Base-by-base conservation (phyloP, 2,888 invertebrate genomes). In the Neoitamus cyanurus region DNA sequence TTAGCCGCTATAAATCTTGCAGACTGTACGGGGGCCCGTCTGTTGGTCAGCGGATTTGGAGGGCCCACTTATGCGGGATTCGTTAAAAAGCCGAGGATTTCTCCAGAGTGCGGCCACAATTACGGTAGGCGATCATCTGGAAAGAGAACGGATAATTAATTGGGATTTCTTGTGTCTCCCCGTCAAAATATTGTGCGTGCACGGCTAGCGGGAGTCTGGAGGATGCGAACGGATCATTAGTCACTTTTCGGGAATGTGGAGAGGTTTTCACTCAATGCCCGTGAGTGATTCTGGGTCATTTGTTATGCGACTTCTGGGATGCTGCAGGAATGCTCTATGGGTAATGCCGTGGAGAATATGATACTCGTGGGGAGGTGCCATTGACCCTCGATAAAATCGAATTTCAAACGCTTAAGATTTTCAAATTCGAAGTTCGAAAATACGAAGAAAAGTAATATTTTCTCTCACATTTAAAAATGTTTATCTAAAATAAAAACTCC, bases 131-230 rank as follows among this genome's bases (percentile, higher is more conserved):
- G 28, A 25, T 75, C 75, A 75, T 75, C 75, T 75, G 70, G 75
- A 75, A 75, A 34, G 20, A 37, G 37, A 75, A 37, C 37, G 42
- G 36, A 75, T 75, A 75, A 75, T 75, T 75, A 75, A 75, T 75
- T 75, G 5, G 37, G 37, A 75, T 75, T 34, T 75, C 37, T 25
- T 37, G 13, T 37, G 58, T 58, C 42, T 20, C 20, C 25, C 58
- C 58, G 58, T 58, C 58, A 15, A 58, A 58, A 58, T 58, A 58
- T 58, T 58, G 58, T 58, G 58, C 58, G 58, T 20, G 58, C 42
- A n/a, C 58, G 20, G 15, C 58, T 58, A 6, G 58, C 58, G 58
- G 58, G 20, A 20, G 58, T 58, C 20, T 7, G 2, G 2, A 9
- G 25, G 7, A 25, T 58, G 9, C 58, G 58, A 58, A 15, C 4